Evolutionary conservation across 2,888 invertebrate species (phyloP).

Genomic region (Lasioglossum malachurum): DNA sequence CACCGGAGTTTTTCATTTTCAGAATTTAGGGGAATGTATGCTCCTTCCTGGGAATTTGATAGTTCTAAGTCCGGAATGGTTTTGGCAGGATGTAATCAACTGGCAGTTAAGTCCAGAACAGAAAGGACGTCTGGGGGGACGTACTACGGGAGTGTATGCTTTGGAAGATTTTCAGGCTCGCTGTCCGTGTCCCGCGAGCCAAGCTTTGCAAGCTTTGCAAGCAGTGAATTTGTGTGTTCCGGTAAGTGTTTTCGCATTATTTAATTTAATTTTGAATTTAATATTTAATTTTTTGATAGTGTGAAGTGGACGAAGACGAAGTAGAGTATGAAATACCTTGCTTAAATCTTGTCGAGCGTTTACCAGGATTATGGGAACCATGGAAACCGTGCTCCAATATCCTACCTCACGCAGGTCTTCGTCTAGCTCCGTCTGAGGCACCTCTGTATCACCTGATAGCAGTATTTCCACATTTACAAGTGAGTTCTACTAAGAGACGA

Average conservation of each 20-base stretch:
- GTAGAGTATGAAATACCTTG: conserved; percentile 92
- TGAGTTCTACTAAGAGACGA: conserved; percentile 68
- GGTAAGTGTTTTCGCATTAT: conserved; percentile 78
- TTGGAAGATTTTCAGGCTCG: conserved; percentile 90
- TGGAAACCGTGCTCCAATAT: conserved; percentile 85
- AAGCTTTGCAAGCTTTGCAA: conserved; percentile 89
- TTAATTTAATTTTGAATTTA: no score
- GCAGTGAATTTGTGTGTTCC: conserved; percentile 89
- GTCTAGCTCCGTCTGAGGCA: conserved; percentile 87
- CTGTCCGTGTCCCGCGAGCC: conserved; percentile 89
- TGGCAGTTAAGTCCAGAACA: conserved; percentile 88
- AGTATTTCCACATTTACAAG: conserved; percentile 90
- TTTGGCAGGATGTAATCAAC: conserved; percentile 89
- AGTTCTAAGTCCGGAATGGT: conserved; percentile 89
- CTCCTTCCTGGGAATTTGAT: conserved; percentile 87
- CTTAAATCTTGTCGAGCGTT: conserved; percentile 88
- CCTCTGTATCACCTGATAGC: conserved; percentile 88
- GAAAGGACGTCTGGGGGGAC: conserved; percentile 83
- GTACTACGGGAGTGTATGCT: conserved; percentile 90
- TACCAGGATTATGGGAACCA: conserved; percentile 89
- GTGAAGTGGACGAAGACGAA: conserved; percentile 89
- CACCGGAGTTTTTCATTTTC: conserved; percentile 5
- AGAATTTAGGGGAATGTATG: conserved; percentile 87
- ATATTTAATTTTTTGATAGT: conserved; percentile 83
- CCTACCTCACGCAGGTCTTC: conserved; percentile 88